Evolutionary conservation across 2,113 vertebrate genomes (phyloP).

Genomic region (Zosterops hypoxanthus): DNA sequence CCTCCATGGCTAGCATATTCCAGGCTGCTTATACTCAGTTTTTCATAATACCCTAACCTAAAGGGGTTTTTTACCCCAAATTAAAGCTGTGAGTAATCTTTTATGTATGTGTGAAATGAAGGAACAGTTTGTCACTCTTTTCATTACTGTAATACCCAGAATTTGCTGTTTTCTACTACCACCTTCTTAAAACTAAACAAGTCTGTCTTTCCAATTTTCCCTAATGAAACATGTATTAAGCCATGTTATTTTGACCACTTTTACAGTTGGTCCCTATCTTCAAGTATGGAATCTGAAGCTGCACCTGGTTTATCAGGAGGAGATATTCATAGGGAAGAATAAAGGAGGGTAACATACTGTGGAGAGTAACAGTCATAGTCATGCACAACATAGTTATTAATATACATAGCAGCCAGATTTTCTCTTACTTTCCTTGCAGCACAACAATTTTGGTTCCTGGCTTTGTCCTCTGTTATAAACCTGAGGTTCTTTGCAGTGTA

Average conservation of each 20-base stretch:
- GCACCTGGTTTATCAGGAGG: background rate
- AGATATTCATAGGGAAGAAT: background rate
- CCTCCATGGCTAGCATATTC: background rate
- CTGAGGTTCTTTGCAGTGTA: background rate
- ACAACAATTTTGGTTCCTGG: background rate
- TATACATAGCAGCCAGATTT: background rate
- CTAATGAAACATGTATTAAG: background rate
- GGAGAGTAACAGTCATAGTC: background rate
- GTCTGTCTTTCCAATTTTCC: background rate
- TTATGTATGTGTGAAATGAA: background rate
- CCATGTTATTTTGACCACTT: background rate
- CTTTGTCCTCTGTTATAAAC: background rate
- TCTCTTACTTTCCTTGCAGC: background rate
- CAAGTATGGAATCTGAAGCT: background rate
- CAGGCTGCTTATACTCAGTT: background rate
- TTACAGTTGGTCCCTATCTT: background rate
- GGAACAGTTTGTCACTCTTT: background rate
- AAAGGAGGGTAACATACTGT: background rate
- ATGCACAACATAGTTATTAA: background rate
- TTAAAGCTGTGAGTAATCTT: slow-evolving; percentile 22
- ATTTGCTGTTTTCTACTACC: background rate
- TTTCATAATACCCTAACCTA: background rate
- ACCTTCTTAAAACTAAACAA: background rate
- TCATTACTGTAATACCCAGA: background rate
- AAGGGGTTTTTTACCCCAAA: background rate